Evolutionary conservation across 2,113 vertebrate genomes (phyloP).

Genomic region (Oceanodroma tethys): DNA sequence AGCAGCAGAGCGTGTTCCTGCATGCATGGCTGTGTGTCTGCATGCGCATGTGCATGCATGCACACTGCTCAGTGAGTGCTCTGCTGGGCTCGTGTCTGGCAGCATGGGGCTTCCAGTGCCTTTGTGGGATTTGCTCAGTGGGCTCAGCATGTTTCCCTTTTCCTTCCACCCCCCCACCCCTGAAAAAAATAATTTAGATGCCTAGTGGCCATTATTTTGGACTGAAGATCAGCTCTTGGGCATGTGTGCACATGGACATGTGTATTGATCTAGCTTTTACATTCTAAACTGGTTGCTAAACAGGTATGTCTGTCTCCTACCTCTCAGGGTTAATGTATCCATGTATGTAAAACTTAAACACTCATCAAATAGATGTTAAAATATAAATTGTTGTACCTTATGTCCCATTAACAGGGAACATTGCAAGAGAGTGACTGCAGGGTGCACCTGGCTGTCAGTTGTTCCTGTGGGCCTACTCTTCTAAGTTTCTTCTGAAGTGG

Average conservation of each 20-base stretch:
- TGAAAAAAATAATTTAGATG: too few species aligned
- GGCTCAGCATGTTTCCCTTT: background rate
- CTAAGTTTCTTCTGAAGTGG: background rate
- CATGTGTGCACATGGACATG: fast-evolving
- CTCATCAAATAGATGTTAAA: background rate
- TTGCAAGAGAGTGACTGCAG: background rate
- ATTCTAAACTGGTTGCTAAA: background rate
- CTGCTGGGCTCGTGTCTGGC: background rate
- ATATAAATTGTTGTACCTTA: background rate
- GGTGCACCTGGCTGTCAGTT: background rate
- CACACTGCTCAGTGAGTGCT: fast-evolving
- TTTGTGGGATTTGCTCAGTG: background rate
- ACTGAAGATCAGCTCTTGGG: background rate
- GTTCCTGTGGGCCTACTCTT: background rate
- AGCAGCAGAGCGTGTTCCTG: background rate
- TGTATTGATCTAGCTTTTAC: background rate
- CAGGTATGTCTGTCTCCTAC: fast-evolving
- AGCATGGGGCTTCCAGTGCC: background rate
- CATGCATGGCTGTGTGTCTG: background rate
- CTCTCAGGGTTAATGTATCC: background rate
- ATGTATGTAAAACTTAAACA: background rate
- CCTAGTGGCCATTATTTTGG: background rate
- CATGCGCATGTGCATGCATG: fast-evolving
- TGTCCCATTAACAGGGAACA: background rate
- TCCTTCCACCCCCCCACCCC: background rate